Percentiles rank a stretch among this genome's conserved stretches.
Evolutionary conservation across 2,113 vertebrate genomes (phyloP).

Genomic region (Apodemus speciosus): DNA sequence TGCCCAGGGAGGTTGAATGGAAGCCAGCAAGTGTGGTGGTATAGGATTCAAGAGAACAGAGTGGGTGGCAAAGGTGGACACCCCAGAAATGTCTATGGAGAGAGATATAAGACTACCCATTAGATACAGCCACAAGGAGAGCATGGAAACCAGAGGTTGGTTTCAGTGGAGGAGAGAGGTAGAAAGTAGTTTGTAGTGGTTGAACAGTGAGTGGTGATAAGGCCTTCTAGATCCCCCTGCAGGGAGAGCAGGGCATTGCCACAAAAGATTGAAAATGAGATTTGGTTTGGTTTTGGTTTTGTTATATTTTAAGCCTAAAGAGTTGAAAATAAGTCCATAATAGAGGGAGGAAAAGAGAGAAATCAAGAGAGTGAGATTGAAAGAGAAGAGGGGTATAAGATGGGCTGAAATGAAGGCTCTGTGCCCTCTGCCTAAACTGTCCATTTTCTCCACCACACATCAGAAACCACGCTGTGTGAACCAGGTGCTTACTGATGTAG

Average conservation of each 20-base stretch:
- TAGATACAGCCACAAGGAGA: neutral
- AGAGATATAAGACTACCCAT: neutral
- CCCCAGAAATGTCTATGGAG: neutral
- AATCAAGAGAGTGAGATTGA: neutral
- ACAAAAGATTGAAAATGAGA: neutral
- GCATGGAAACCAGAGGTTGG: neutral
- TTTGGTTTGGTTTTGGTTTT: neutral
- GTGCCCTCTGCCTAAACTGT: neutral
- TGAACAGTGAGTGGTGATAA: neutral
- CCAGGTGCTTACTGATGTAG: neutral
- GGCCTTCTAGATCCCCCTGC: neutral
- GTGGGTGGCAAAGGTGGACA: neutral
- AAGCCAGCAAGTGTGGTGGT: neutral
- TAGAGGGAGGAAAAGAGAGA: neutral
- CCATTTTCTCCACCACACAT: neutral
- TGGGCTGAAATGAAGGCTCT: neutral
- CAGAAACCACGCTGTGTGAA: neutral
- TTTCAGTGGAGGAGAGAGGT: neutral
- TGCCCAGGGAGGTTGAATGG: neutral
- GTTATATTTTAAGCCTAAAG: slow-evolving; percentile 8
- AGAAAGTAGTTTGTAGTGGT: neutral
- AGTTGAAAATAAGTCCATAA: neutral
- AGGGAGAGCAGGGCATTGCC: neutral
- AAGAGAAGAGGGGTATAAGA: neutral
- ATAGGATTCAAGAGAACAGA: neutral